Conservation (phyloP, 2,113 vertebrate species). For the Choloepus hoffmanni region DNA sequence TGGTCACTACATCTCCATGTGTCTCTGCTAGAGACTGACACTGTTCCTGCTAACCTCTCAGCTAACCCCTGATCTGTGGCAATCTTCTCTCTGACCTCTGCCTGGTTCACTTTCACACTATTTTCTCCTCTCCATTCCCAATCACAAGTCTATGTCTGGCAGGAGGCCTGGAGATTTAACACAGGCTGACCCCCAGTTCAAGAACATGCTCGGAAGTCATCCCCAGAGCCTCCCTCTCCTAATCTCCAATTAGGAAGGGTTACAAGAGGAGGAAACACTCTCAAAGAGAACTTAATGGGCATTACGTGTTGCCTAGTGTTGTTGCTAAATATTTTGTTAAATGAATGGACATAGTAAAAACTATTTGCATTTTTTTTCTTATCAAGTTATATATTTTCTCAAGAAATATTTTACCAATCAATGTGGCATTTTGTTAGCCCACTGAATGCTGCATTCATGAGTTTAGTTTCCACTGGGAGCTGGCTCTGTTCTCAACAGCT, state of each 20-base stretch:
- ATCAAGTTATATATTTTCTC: background rate
- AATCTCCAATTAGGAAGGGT: slow-evolving; percentile 21
- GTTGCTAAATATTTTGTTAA: background rate
- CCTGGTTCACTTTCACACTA: background rate
- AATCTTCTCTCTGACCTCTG: background rate
- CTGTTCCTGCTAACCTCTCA: too few species aligned
- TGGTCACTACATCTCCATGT: background rate
- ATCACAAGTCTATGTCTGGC: background rate
- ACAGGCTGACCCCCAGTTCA: background rate
- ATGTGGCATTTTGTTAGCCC: background rate
- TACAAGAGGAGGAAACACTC: background rate
- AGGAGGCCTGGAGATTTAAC: background rate
- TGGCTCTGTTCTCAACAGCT: background rate
- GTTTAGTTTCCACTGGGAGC: background rate
- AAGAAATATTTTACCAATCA: background rate
- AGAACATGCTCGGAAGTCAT: background rate
- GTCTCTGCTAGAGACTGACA: background rate
- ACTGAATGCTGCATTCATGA: background rate
- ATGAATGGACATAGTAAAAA: background rate
- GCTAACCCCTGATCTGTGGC: background rate
- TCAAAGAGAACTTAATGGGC: background rate
- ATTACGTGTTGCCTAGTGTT: background rate
- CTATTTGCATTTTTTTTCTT: background rate
- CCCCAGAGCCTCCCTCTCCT: background rate
- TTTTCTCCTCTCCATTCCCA: background rate